These are phyloP conservation scores for Microplitis manilae DNA, from an alignment of 2,888 invertebrate species.

Conservation along the genomic window DNA sequence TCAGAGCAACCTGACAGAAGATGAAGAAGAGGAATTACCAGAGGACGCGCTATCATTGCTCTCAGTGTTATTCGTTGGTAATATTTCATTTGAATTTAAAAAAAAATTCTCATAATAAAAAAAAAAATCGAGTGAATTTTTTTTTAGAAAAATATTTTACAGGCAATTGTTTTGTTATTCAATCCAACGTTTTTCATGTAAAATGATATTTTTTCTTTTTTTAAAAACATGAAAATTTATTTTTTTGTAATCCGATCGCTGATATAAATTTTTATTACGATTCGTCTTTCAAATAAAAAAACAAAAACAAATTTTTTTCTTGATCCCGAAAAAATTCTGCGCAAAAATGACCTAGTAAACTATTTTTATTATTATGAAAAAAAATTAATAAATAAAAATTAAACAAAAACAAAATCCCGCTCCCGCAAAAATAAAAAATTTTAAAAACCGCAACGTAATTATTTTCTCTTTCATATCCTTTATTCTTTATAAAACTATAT, in stretches of 20 bases:
- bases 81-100: slow-evolving; percentile 50
- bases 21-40: slow-evolving; percentile 78
- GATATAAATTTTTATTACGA: too few species aligned
- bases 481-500: slow-evolving; percentile 15
- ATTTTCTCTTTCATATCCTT: slow-evolving; percentile 11
- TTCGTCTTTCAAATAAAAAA: too few species aligned
- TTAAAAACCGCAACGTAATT: background rate
- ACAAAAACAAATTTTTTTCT: too few species aligned
- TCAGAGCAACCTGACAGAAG: slow-evolving; percentile 72
- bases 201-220: too few species aligned
- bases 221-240: too few species aligned
- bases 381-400: background rate
- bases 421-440: background rate
- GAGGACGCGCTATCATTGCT: slow-evolving; percentile 85
- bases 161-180: too few species aligned
- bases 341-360: too few species aligned
- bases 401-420: background rate
- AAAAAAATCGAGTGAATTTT: background rate
- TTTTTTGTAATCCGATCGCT: too few species aligned
- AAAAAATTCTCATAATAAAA: background rate
- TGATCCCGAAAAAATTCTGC: background rate
- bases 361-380: background rate
- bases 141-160: too few species aligned
- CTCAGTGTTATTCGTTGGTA: slow-evolving; percentile 87
- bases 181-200: too few species aligned